Percentiles rank a stretch among this genome's conserved stretches.
These are phyloP conservation scores for Drosophila atroscutellata DNA, from an alignment of 2,888 invertebrate genomes.

Conservation along the genomic window DNA sequence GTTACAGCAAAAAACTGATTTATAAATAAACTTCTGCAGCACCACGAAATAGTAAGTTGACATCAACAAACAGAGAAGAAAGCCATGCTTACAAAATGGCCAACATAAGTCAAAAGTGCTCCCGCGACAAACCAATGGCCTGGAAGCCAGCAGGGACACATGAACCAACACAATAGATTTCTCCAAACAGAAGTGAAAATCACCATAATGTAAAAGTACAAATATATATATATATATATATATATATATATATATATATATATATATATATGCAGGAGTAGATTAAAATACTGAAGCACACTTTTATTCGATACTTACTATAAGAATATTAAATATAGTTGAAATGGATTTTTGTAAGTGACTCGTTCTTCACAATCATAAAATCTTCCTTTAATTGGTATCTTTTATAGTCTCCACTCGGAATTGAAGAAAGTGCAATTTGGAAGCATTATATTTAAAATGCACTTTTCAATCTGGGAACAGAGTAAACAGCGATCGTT, in stretches of 20 bases:
- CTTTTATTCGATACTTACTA: neutral
- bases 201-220: conserved; percentile 49
- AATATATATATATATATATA: conserved; percentile 36
- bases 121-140: conserved; percentile 3
- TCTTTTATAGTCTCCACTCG: neutral
- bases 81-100: conserved; percentile 49
- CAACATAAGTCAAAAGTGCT: conserved; percentile 52
- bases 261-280: too few relatives aligned
- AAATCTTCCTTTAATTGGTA: neutral
- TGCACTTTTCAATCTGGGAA: neutral
- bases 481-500: neutral
- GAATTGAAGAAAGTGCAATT: neutral
- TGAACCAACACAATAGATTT: conserved; percentile 41
- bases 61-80: conserved; percentile 61
- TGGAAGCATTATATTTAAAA: neutral
- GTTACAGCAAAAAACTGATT: conserved; percentile 67
- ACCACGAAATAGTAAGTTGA: conserved; percentile 60
- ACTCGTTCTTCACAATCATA: neutral
- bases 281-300: neutral
- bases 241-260: too few relatives aligned
- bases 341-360: neutral
- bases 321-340: neutral
- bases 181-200: conserved; percentile 30
- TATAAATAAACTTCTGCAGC: conserved; percentile 71
- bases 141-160: conserved; percentile 17